A percentile compares a stretch with the other conserved stretches of the same genome.
Evolutionary conservation across 2,797 vertebrate genomes (phyloP).

Genomic region (Meda fulgida): DNA sequence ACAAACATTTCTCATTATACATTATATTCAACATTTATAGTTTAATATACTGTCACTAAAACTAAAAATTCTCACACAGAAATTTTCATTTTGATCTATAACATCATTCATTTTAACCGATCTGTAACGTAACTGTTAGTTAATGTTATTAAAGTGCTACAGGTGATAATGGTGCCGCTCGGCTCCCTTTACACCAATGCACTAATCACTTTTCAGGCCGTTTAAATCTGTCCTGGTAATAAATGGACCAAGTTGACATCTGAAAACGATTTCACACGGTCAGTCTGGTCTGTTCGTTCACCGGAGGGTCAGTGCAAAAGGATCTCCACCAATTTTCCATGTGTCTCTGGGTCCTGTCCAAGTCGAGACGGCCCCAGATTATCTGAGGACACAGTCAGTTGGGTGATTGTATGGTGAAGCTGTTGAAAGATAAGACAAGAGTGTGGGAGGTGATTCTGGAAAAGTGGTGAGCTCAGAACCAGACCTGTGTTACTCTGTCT

Average conservation of each 20-base stretch:
- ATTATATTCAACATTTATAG: too few species aligned
- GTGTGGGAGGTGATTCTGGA: background rate
- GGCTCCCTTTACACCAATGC: background rate
- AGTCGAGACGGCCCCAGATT: conserved; percentile 42
- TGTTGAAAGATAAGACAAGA: background rate
- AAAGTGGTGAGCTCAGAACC: background rate
- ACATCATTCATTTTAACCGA: too few species aligned
- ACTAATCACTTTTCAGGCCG: background rate
- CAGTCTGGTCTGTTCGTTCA: conserved; percentile 16
- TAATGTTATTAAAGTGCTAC: background rate
- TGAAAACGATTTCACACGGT: conserved; percentile 14
- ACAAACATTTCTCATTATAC: too few species aligned
- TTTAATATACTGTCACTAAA: too few species aligned
- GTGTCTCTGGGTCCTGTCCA: conserved; percentile 29
- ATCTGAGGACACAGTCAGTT: conserved; percentile 28
- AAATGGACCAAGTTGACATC: conserved; percentile 2
- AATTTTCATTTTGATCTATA: too few species aligned
- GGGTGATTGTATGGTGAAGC: background rate
- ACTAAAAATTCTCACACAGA: too few species aligned
- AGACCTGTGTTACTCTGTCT: background rate
- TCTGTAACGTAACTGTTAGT: background rate
- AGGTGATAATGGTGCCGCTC: background rate
- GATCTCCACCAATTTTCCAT: conserved; percentile 37
- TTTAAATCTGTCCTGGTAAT: background rate
- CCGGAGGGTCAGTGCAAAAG: conserved; percentile 23